Evolutionary conservation across 2,888 invertebrate genomes (phyloP), one percentile per base, ranked within the genome.

Genomic region (Lochmaea crataegi): DNA sequence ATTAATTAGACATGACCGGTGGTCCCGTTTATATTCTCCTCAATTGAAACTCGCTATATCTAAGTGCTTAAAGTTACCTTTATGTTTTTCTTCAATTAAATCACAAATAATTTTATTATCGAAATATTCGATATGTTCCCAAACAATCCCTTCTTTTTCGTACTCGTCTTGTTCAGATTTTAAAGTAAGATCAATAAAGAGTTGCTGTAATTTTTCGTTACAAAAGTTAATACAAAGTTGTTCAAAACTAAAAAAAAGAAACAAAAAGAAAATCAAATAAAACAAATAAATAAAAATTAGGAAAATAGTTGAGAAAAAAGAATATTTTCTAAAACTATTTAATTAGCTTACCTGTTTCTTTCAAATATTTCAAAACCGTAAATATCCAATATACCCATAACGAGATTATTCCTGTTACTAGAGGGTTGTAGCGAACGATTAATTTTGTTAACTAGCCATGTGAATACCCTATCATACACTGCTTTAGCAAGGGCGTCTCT

Each of bases 151-250:
- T 86, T 97, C 97, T 67, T 92, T 91, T 51, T 93, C 88, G 84
- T 97, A 97, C 85, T 97, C 97, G 82, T 97, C 96, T 86, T 97
- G 97, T 85, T 97, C 97, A 14, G 95, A 95, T 84, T 94, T 95
- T 56, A 97, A 87, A 0, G 97, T 97, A 82, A 97, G 87, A 86
- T 96, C 94, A 83, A 97, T 97, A 87, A 97, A 97, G 75, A 97
- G 88, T 87, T 97, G 97, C 85, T 97, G 97, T 75, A 97, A 89
- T 86, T 97, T 97, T 88, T 97, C 97, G 85, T 97, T 97, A 86
- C 97, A 97, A 88, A 94, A 97, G 88, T 97, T 97, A 76, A 97
- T 97, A 88, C 97, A 97, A 85, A 97, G 94, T 87, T 97, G 97
- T 86, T 94, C 94, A 85, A 94, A 94, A 83, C 94, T 94, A 83